Percentiles rank a stretch among this genome's conserved stretches.
phyloP scores from a whole-genome alignment of 2,797 vertebrate genomes.

The Coranthus polyacanthus region DNA sequence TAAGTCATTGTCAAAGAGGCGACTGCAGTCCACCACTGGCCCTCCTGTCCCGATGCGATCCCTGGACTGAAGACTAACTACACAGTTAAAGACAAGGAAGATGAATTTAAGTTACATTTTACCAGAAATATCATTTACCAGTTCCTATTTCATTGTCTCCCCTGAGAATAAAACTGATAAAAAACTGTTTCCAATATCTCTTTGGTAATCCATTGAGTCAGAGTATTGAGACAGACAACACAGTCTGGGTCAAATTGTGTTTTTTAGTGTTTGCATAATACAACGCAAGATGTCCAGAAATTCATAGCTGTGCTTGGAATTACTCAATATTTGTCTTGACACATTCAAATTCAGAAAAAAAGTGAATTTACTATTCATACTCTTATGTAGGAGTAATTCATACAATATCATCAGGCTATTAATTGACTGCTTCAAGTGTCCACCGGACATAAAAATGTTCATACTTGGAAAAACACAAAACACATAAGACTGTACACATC shows the following conservation, averaged over 20 bases:
- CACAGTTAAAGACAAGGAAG: slow-evolving; percentile 25
- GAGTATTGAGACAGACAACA: too few relatives aligned
- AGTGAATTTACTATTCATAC: neutral
- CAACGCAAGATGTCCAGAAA: neutral
- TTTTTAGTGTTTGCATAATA: slow-evolving; percentile 16
- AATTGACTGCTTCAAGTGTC: neutral
- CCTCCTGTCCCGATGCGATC: slow-evolving; percentile 95
- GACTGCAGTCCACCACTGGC: slow-evolving; percentile 96
- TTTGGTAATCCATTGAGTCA: too few relatives aligned
- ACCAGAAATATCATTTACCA: too few relatives aligned
- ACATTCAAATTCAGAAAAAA: neutral
- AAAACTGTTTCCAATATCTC: too few relatives aligned
- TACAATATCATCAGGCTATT: neutral
- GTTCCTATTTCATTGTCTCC: neutral
- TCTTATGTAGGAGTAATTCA: neutral
- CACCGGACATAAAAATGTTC: too few relatives aligned
- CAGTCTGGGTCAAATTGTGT: too few relatives aligned
- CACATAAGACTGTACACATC: neutral
- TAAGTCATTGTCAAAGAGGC: slow-evolving; percentile 95
- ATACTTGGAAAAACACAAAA: too few relatives aligned
- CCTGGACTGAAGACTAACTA: slow-evolving; percentile 96
- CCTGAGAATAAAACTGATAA: too few relatives aligned
- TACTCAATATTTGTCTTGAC: neutral
- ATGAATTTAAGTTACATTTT: neutral
- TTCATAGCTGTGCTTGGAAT: too few relatives aligned